Evolutionary conservation across 2,113 vertebrate species (phyloP).

Genomic region (Carassius auratus): DNA sequence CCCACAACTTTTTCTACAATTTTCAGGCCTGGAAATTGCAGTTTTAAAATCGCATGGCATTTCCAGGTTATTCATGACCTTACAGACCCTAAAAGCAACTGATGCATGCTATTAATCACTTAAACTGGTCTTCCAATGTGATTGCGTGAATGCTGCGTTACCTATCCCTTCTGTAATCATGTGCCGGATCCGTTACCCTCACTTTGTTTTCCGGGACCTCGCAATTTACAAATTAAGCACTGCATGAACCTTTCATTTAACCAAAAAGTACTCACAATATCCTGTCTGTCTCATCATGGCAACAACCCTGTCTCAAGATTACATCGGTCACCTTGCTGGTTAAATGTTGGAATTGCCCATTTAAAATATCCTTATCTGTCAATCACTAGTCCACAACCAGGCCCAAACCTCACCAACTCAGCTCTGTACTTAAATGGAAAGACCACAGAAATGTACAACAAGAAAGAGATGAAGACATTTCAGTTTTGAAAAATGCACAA

Average conservation of each 20-base stretch:
- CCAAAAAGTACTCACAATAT: not conserved
- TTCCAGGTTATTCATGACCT: too few relatives aligned
- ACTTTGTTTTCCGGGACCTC: too few relatives aligned
- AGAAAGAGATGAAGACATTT: constrained; percentile 8
- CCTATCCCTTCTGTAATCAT: too few relatives aligned
- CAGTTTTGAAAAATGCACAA: not conserved
- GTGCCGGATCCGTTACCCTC: too few relatives aligned
- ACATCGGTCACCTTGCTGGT: not conserved
- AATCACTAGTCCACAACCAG: not conserved
- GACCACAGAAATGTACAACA: not conserved
- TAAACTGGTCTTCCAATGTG: too few relatives aligned
- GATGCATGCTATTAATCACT: too few relatives aligned
- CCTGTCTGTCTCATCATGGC: not conserved
- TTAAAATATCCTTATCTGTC: not conserved
- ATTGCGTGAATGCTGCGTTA: too few relatives aligned
- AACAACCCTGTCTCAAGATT: not conserved
- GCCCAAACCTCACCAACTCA: not conserved
- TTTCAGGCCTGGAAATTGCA: too few relatives aligned
- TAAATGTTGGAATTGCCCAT: not conserved
- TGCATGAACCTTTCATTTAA: not conserved
- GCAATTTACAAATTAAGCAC: too few relatives aligned
- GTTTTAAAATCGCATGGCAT: too few relatives aligned
- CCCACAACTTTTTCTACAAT: too few relatives aligned
- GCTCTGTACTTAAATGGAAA: not conserved
- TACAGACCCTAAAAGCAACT: too few relatives aligned